Evolutionary conservation across 2,888 invertebrate genomes (phyloP).

Genomic region (Dicranocentrus wangi): DNA sequence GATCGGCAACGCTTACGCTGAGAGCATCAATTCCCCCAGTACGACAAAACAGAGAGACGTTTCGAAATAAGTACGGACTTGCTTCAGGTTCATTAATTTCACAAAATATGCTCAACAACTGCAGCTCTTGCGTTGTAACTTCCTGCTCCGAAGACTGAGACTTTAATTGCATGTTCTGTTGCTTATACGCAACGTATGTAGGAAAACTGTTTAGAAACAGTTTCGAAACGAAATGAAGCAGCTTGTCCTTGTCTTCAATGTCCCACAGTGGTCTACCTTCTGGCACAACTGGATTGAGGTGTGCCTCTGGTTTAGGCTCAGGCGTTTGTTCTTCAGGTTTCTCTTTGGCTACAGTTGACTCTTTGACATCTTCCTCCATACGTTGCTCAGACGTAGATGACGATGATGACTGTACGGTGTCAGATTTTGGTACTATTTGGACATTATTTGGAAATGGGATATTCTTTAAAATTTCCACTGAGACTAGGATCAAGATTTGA

Average conservation of each 20-base stretch:
- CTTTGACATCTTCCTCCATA: conserved; percentile 43
- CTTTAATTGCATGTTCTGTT: conserved; percentile 86
- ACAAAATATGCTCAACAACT: conserved; percentile 86
- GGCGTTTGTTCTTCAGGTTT: conserved; percentile 24
- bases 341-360: conserved; percentile 55
- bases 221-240: conserved; percentile 90
- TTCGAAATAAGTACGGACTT: conserved; percentile 89
- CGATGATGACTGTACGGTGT: background rate
- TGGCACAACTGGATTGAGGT: conserved; percentile 39
- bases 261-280: conserved; percentile 78
- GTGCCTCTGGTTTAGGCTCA: conserved; percentile 59
- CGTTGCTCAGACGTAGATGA: conserved; percentile 17
- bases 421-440: conserved; percentile 73
- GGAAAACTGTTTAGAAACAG: conserved; percentile 91
- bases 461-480: conserved; percentile 87
- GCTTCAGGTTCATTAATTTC: conserved; percentile 95
- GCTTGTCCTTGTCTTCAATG: conserved; percentile 88
- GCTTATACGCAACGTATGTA: conserved; percentile 85
- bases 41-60: conserved; percentile 95
- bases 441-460: conserved; percentile 76
- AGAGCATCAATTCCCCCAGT: conserved; percentile 90
- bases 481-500: conserved; percentile 88
- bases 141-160: conserved; percentile 74
- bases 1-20: conserved; percentile 87
- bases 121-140: conserved; percentile 89